Percentiles rank a stretch among this genome's conserved stretches.
These are phyloP conservation scores for Conops quadrifasciatus DNA, from an alignment of 2,888 invertebrate genomes.

Conservation along the genomic window DNA sequence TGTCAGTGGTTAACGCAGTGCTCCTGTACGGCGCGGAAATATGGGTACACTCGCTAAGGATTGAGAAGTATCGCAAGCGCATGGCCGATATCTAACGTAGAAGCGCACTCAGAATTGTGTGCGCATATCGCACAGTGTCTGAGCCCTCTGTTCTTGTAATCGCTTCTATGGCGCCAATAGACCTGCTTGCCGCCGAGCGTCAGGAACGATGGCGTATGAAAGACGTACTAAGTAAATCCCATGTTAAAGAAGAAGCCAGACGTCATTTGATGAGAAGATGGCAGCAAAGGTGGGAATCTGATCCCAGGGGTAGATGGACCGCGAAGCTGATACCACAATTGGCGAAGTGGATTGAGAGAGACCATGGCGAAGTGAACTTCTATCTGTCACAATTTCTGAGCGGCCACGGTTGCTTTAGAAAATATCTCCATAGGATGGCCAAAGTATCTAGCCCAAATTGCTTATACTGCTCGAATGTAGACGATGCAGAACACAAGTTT, in stretches of 20 bases:
- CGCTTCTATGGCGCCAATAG: not conserved
- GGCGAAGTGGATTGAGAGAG: too few species aligned
- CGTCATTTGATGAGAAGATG: not conserved
- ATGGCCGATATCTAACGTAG: not conserved
- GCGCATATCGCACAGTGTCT: not conserved
- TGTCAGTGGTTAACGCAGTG: not conserved
- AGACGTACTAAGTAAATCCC: not conserved
- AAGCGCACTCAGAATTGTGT: not conserved
- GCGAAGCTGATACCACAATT: too few species aligned
- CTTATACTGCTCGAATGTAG: too few species aligned
- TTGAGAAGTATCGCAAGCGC: not conserved
- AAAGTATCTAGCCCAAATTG: not conserved
- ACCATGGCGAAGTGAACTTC: too few species aligned
- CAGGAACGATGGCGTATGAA: too few species aligned
- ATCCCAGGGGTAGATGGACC: too few species aligned
- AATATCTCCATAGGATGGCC: not conserved
- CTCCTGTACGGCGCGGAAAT: not conserved
- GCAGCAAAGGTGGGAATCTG: too few species aligned
- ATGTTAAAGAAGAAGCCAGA: not conserved
- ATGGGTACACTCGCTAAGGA: not conserved
- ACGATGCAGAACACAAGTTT: not conserved
- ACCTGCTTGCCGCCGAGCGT: not conserved
- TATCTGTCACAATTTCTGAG: too few species aligned
- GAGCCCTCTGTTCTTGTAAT: not conserved
- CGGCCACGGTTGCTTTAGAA: not conserved